Base-by-base conservation (phyloP, 2,888 invertebrate species). In the Xestoiulus laeticollis region DNA sequence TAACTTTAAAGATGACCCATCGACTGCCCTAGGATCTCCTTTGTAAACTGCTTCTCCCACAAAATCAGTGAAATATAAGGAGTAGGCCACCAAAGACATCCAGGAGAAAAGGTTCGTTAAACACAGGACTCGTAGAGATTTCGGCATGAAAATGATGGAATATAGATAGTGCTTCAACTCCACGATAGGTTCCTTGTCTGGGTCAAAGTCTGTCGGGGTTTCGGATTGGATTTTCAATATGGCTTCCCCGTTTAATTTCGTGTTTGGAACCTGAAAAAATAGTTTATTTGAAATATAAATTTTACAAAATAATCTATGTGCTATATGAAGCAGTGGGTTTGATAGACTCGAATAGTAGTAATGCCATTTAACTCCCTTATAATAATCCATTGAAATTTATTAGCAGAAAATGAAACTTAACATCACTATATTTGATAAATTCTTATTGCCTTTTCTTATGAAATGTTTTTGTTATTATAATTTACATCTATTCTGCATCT, bases 41-140 rank as follows among this genome's bases (percentile, higher is more conserved):
- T 94, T 94, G 91, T 96, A 98, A 26, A 97, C 96, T 16, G 96
- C 95, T 92, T 98, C 97, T 0, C 97, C 97, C 1, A 97, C 98
- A 91, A 98, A 99, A 92, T 98, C 98, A 0, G 98, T 99, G 92
- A 99, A 98, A 92, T 98, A 98, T 8, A 99, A 93, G 0, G 98
- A 98, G 91, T 98, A 99, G 92, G 98, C 98, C 84, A 99, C 98
- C 90, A 99, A 96, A 0, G 98, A 97, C 98, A 98, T 98, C 98
- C 98, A 99, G 91, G 98, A 98, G 92, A 98, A 98, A 53, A 98
- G 93, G 93, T 98, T 98, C 19, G 98, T 98, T 89, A 98, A 91
- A 91, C 98, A 98, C 16, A 98, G 94, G 91, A 97, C 95, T 48
- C 96, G 94, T 89, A 98, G 93, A 0, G 97, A 97, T 86, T 90